Evolutionary conservation across 2,888 invertebrate species (phyloP).

Genomic region (Euplagia quadripunctaria): DNA sequence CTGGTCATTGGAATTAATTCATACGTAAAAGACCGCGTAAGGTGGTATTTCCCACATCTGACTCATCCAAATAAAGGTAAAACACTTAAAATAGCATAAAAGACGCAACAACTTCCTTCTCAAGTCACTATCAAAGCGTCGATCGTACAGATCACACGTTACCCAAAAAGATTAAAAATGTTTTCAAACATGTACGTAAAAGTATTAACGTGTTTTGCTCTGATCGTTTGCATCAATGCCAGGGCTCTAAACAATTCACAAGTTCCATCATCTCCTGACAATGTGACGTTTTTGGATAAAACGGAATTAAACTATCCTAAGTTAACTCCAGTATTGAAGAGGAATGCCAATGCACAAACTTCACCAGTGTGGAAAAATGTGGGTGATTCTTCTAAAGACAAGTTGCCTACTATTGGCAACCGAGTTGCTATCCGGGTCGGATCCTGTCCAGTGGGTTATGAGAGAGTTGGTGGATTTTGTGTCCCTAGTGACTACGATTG

Average conservation of each 20-base stretch:
- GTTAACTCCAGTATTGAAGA: conserved; percentile 26
- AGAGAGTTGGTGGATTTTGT: conserved; percentile 54
- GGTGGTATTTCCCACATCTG: not conserved
- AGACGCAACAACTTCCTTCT: not conserved
- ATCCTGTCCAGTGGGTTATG: conserved; percentile 54
- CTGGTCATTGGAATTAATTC: not conserved
- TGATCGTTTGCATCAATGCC: conserved; percentile 31
- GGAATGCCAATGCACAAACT: conserved; percentile 14
- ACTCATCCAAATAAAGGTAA: not conserved
- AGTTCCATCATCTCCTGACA: not conserved
- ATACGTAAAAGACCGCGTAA: not conserved
- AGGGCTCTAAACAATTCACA: conserved; percentile 24
- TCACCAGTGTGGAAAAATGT: not conserved
- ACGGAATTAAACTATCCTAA: not conserved
- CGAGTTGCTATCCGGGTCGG: conserved; percentile 45
- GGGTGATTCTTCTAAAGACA: not conserved
- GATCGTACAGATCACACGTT: conserved; percentile 1
- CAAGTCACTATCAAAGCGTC: conserved; percentile 5
- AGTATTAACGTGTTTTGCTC: conserved; percentile 23
- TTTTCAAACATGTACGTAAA: conserved; percentile 23
- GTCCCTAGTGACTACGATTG: conserved; percentile 52
- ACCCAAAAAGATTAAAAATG: conserved; percentile 10
- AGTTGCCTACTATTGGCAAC: conserved; percentile 16
- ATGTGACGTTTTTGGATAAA: not conserved
- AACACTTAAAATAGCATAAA: conserved; percentile 6